Evolutionary conservation across 2,113 vertebrate genomes (phyloP).

Genomic region (Coptodon rendalli): DNA sequence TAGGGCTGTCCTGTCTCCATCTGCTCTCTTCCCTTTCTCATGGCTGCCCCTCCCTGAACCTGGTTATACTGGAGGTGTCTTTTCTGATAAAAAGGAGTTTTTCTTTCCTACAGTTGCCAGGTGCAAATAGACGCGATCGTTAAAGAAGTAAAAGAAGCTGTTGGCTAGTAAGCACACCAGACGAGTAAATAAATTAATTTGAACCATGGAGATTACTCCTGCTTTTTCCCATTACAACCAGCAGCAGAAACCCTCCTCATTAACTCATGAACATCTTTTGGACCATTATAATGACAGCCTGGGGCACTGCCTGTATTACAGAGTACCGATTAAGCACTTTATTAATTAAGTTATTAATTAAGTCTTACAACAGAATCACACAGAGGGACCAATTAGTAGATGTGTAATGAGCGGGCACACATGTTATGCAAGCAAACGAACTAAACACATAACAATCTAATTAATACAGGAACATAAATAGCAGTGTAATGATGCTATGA

Average conservation of each 20-base stretch:
- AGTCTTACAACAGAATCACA: slow-evolving; percentile 19
- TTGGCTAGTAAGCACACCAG: neutral
- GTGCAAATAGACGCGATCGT: rapidly evolving
- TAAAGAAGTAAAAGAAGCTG: neutral
- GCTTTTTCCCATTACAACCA: neutral
- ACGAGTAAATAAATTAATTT: neutral
- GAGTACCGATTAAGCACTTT: neutral
- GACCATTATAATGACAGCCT: neutral
- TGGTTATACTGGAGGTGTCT: neutral
- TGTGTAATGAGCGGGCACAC: neutral
- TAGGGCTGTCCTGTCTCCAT: neutral
- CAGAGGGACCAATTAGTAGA: slow-evolving; percentile 57
- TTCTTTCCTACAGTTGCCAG: neutral
- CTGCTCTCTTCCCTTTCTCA: neutral
- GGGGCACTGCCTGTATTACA: neutral
- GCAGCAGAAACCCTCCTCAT: neutral
- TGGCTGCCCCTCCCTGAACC: neutral
- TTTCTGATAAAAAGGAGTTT: neutral
- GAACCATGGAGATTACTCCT: neutral
- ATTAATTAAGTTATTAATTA: slow-evolving; percentile 16
- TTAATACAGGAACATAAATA: neutral
- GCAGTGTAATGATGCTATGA: neutral
- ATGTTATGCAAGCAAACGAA: slow-evolving; percentile 19
- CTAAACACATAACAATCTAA: neutral
- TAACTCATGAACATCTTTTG: neutral